Conservation (phyloP, 2,113 vertebrate species). For the Reinhardtius hippoglossoides region DNA sequence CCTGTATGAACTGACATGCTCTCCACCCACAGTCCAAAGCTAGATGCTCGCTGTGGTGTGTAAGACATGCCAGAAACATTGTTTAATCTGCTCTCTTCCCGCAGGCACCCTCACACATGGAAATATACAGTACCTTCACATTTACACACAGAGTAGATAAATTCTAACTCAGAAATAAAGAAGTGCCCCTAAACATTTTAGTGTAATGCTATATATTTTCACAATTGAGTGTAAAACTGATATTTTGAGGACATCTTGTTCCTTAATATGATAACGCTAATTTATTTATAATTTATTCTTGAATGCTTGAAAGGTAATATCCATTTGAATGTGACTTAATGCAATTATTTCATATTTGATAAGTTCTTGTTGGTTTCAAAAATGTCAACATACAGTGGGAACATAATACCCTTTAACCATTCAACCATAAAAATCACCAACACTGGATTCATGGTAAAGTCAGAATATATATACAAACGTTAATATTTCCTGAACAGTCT, state of each 20-base stretch:
- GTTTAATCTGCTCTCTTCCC: conserved; percentile 9
- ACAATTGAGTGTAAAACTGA: too few species aligned
- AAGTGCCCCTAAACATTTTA: too few species aligned
- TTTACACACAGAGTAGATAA: background rate
- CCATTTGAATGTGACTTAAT: too few species aligned
- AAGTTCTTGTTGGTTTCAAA: too few species aligned
- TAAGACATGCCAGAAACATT: background rate
- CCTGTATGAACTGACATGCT: background rate
- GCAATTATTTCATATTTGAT: too few species aligned
- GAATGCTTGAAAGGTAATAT: too few species aligned
- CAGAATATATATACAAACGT: background rate
- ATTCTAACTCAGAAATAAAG: too few species aligned
- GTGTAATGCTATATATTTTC: too few species aligned
- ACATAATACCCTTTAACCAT: background rate
- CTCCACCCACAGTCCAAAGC: conserved; percentile 34
- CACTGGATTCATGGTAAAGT: background rate
- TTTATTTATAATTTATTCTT: too few species aligned
- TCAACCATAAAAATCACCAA: background rate
- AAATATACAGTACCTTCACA: background rate
- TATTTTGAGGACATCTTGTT: too few species aligned
- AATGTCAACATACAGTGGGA: background rate
- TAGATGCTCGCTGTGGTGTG: background rate
- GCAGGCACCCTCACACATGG: background rate
- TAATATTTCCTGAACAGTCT: background rate
- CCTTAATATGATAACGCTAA: too few species aligned